Evolutionary conservation across 2,113 vertebrate species (phyloP).

Genomic region (Chitala chitala): DNA sequence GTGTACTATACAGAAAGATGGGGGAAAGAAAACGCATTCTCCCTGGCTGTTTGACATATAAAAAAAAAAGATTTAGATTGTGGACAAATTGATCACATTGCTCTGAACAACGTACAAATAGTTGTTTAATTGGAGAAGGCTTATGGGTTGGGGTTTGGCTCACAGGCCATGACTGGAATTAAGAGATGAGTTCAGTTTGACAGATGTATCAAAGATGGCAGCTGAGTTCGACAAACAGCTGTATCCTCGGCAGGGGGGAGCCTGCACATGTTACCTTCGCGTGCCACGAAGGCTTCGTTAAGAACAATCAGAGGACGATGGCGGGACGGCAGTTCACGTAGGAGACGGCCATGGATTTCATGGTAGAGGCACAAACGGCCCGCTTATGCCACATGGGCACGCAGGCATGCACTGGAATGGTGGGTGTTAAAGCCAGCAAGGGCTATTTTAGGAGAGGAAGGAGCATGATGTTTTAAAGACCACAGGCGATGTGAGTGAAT

Average conservation of each 20-base stretch:
- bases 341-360: not conserved
- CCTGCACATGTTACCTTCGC: not conserved
- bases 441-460: not conserved
- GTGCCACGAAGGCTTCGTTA: not conserved
- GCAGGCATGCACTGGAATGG: not conserved
- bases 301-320: not conserved
- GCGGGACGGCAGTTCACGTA: not conserved
- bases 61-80: not conserved
- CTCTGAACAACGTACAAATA: not conserved
- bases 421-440: not conserved
- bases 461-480: not conserved
- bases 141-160: not conserved
- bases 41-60: too few species aligned
- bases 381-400: too few species aligned
- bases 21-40: too few species aligned
- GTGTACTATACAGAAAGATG: too few species aligned
- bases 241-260: not conserved
- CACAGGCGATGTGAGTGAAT: not conserved
- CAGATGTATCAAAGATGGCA: not conserved
- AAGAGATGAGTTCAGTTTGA: conserved; percentile 3
- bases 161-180: not conserved
- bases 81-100: not conserved
- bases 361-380: not conserved
- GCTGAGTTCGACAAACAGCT: not conserved
- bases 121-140: not conserved